Evolutionary conservation across 37 sponge, comb jelly and placozoan genomes (phyloP).

Genomic region (Beroe forskalii): DNA sequence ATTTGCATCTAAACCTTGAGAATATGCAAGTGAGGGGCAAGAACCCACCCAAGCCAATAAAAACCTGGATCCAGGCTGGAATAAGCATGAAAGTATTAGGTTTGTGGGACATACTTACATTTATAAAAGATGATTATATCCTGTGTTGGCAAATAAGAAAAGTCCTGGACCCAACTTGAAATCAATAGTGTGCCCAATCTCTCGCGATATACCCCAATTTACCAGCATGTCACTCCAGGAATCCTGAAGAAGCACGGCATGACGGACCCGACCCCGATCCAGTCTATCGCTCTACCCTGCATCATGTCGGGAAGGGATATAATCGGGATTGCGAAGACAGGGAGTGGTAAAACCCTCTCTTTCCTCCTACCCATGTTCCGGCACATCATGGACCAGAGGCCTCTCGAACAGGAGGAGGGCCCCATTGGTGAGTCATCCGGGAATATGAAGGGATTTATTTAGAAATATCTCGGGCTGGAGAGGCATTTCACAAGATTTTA

Average conservation of each 20-base stretch:
- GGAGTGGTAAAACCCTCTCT: slow-evolving; percentile 98
- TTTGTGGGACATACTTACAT: slow-evolving; percentile 28
- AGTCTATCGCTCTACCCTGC: slow-evolving; percentile 92
- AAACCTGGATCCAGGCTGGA: slow-evolving; percentile 92
- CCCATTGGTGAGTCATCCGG: slow-evolving; percentile 75
- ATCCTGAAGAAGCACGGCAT: slow-evolving; percentile 75
- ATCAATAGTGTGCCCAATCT: too few relatives aligned
- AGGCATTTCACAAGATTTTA: too few relatives aligned
- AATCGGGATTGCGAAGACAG: slow-evolving; percentile 95
- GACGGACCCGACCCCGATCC: slow-evolving; percentile 95
- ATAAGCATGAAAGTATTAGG: slow-evolving; percentile 70
- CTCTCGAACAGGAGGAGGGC: slow-evolving; percentile 85
- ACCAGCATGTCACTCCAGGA: not conserved
- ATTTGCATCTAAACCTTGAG: slow-evolving; percentile 74
- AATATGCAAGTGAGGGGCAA: slow-evolving; percentile 91
- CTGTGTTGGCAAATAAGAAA: too few relatives aligned
- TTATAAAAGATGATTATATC: too few relatives aligned
- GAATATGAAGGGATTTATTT: too few relatives aligned
- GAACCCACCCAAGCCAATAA: slow-evolving; percentile 92
- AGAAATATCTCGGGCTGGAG: too few relatives aligned
- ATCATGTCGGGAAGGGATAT: slow-evolving; percentile 95
- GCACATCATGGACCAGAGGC: slow-evolving; percentile 89
- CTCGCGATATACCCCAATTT: too few relatives aligned
- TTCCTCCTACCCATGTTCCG: slow-evolving; percentile 93
- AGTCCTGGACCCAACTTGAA: too few relatives aligned